These are phyloP conservation scores for Alouatta palliata DNA, from an alignment of 2,113 vertebrate genomes.

Conservation along the genomic window DNA sequence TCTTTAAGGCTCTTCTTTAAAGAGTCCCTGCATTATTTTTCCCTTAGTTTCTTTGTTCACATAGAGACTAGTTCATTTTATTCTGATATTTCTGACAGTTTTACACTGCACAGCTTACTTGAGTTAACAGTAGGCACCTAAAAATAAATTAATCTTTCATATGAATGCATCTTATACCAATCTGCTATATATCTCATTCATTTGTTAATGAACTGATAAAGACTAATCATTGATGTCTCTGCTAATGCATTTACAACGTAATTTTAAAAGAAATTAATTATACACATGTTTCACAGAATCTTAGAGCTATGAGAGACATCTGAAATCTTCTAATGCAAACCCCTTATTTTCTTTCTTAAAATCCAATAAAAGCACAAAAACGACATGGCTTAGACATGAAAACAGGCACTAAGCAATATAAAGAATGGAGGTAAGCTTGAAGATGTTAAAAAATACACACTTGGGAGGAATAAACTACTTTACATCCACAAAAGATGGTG, in stretches of 20 bases:
- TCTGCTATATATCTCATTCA: background rate
- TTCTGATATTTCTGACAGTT: background rate
- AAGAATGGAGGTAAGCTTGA: background rate
- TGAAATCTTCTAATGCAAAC: background rate
- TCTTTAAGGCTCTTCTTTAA: background rate
- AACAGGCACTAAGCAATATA: background rate
- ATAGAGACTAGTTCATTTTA: background rate
- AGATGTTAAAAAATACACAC: background rate
- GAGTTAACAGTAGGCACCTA: conserved; percentile 23
- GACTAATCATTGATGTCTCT: background rate
- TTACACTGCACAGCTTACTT: background rate
- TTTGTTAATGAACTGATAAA: background rate
- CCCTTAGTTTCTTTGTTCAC: background rate
- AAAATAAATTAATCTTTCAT: conserved; percentile 40
- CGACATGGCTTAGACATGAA: background rate
- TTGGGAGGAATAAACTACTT: background rate
- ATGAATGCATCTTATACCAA: conserved; percentile 16
- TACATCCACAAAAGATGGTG: background rate
- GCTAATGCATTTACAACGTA: background rate
- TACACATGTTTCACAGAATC: background rate
- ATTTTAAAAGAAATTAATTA: conserved; percentile 31
- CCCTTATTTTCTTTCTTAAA: conserved; percentile 29
- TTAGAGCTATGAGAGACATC: background rate
- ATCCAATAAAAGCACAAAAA: conserved; percentile 40
- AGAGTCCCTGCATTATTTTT: background rate